Conservation (phyloP, 2,888 invertebrate genomes). For the Escarpia spicata region DNA sequence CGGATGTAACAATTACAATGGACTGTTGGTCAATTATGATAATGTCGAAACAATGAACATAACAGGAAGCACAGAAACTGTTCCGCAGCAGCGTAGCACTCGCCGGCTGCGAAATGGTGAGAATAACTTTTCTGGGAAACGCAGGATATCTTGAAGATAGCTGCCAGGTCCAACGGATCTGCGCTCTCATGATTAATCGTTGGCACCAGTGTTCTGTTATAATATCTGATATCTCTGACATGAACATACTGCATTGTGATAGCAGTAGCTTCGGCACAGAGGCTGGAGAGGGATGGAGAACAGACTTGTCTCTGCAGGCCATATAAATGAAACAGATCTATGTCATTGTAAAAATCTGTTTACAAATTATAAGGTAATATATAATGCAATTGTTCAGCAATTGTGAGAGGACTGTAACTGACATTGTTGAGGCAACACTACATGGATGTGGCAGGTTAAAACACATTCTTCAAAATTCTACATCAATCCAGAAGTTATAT, state of each 20-base stretch:
- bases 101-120: background rate
- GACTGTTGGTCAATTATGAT: background rate
- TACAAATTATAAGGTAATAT: no score
- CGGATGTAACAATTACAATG: background rate
- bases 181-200: background rate
- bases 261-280: background rate
- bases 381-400: no score
- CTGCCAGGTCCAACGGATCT: background rate
- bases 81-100: background rate
- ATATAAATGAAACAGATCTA: no score
- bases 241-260: background rate
- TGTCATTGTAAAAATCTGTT: no score
- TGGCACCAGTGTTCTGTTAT: background rate
- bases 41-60: background rate
- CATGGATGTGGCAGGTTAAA: no score
- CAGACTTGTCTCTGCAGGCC: no score
- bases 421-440: no score
- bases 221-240: constrained; percentile 5
- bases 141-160: background rate
- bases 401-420: no score
- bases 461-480: no score
- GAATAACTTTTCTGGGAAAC: constrained; percentile 7
- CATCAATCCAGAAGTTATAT: no score
- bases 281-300: background rate
- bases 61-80: background rate